phyloP scores from a whole-genome alignment of 2,113 vertebrate species.

The Myotis davidii region DNA sequence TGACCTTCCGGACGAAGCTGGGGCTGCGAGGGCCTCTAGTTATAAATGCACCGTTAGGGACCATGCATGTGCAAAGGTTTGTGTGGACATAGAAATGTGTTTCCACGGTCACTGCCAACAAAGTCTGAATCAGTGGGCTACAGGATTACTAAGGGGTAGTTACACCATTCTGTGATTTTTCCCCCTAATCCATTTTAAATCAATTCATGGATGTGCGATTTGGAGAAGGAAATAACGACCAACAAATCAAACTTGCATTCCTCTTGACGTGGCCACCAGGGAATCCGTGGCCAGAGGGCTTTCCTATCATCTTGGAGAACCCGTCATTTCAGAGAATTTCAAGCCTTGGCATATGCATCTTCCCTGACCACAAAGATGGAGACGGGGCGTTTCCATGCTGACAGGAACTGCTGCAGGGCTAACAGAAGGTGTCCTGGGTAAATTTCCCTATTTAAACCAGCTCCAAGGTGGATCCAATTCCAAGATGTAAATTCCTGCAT shows the following conservation, averaged over 20 bases:
- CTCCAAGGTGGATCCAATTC: not conserved
- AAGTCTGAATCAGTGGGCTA: not conserved
- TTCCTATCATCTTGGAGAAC: not conserved
- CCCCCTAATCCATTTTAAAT: not conserved
- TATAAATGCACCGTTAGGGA: not conserved
- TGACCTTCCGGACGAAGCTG: too few relatives aligned
- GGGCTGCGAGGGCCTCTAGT: too few relatives aligned
- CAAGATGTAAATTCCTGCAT: slow-evolving; percentile 10
- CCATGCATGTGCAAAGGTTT: not conserved
- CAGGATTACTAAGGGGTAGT: not conserved
- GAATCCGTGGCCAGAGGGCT: not conserved
- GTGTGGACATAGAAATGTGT: not conserved
- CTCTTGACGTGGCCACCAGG: not conserved
- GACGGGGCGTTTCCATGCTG: not conserved
- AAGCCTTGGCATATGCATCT: not conserved
- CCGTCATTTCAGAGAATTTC: not conserved
- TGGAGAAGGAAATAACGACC: not conserved
- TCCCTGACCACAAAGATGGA: not conserved
- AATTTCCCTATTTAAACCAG: not conserved
- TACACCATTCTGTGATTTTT: not conserved
- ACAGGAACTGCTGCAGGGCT: not conserved
- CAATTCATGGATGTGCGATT: not conserved
- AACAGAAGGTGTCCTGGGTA: not conserved
- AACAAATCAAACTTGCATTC: not conserved
- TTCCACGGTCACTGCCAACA: not conserved